phyloP scores from a whole-genome alignment of 2,113 vertebrate species.

The Bombycilla garrulus region DNA sequence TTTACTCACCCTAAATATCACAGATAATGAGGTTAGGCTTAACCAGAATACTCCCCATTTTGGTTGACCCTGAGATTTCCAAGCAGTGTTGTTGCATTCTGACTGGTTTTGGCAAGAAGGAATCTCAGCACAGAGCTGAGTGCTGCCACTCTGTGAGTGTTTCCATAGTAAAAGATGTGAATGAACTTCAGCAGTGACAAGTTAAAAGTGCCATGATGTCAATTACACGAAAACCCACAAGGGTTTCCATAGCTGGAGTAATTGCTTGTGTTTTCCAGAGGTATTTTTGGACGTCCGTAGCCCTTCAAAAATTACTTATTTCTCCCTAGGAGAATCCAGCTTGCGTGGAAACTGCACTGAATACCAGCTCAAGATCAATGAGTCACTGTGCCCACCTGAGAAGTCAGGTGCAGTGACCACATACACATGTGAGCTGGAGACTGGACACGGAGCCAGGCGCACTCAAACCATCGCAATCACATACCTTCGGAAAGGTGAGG shows the following conservation, averaged over 20 bases:
- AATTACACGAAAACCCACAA: not conserved
- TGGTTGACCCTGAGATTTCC: not conserved
- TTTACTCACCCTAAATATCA: not conserved
- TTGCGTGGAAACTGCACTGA: constrained; percentile 22
- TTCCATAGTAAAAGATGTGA: not conserved
- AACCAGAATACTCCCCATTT: not conserved
- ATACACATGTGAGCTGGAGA: constrained; percentile 69
- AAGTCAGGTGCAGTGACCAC: not conserved
- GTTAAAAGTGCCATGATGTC: not conserved
- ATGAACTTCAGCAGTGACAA: not conserved
- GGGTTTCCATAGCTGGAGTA: not conserved
- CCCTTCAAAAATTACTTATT: not conserved
- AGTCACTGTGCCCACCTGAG: constrained; percentile 34
- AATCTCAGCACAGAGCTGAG: not conserved
- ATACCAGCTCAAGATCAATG: constrained; percentile 20
- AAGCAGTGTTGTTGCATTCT: not conserved
- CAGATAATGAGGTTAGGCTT: not conserved
- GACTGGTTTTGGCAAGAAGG: not conserved
- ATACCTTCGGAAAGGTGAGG: constrained; percentile 66
- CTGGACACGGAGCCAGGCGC: constrained; percentile 26
- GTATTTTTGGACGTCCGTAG: not conserved
- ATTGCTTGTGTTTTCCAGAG: not conserved
- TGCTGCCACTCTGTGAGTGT: not conserved
- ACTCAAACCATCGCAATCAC: constrained; percentile 52
- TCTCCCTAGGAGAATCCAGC: constrained; percentile 40